A percentile compares a stretch with the other conserved stretches of the same genome.
Conservation (phyloP, 2,113 vertebrate species). For the Otocyon megalotis region DNA sequence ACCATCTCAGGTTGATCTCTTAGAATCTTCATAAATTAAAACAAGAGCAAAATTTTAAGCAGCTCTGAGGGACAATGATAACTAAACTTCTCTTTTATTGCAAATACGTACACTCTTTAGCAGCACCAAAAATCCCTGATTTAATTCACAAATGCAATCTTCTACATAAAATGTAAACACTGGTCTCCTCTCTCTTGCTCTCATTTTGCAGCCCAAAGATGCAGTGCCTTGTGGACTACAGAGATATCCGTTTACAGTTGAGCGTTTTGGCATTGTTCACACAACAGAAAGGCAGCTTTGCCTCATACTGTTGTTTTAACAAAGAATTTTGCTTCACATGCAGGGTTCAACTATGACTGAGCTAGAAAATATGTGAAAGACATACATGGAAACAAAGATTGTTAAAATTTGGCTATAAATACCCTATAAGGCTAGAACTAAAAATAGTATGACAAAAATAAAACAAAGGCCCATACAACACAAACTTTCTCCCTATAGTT, state of each 20-base stretch:
- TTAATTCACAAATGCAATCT: constrained; percentile 51
- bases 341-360: constrained; percentile 78
- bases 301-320: constrained; percentile 72
- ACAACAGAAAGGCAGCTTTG: constrained; percentile 73
- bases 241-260: constrained; percentile 64
- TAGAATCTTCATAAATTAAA: constrained; percentile 74
- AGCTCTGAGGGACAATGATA: background rate
- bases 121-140: background rate
- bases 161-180: constrained; percentile 67
- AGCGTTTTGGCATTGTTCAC: constrained; percentile 67
- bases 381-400: constrained; percentile 80
- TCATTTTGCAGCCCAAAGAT: constrained; percentile 70
- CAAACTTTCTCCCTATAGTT: constrained; percentile 74
- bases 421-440: constrained; percentile 80
- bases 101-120: constrained; percentile 13
- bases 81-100: constrained; percentile 50
- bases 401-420: constrained; percentile 76
- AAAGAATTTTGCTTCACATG: constrained; percentile 82
- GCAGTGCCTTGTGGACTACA: constrained; percentile 53
- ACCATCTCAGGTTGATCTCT: constrained; percentile 59
- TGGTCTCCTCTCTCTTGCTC: constrained; percentile 42
- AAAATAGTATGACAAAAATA: constrained; percentile 79
- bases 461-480: constrained; percentile 64
- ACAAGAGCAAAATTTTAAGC: constrained; percentile 41
- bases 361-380: constrained; percentile 78